phyloP scores from a whole-genome alignment of 2,113 vertebrate species.

The Anguilla rostrata region DNA sequence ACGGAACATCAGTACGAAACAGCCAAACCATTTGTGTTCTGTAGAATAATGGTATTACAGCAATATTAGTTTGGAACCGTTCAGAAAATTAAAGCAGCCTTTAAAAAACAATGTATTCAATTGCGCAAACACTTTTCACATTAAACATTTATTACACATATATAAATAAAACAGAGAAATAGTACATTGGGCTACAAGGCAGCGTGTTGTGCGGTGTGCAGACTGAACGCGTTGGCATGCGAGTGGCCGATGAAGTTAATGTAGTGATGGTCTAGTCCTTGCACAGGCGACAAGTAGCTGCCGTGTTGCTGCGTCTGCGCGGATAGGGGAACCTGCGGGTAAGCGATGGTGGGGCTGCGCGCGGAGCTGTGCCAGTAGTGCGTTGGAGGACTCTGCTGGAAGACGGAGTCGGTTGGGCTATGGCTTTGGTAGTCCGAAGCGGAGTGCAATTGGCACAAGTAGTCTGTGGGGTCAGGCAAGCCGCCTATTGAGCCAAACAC shows the following conservation, averaged over 20 bases:
- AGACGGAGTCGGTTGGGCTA: slow-evolving; percentile 74
- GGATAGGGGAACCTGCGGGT: slow-evolving; percentile 71
- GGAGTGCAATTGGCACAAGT: slow-evolving; percentile 78
- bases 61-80: not conserved
- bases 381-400: slow-evolving; percentile 75
- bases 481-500: slow-evolving; percentile 73
- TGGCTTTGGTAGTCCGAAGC: slow-evolving; percentile 78
- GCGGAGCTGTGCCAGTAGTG: slow-evolving; percentile 81
- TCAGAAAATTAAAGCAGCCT: slow-evolving; percentile 13
- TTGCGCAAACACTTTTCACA: slow-evolving; percentile 54
- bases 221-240: slow-evolving; percentile 80
- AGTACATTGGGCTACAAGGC: slow-evolving; percentile 71
- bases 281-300: slow-evolving; percentile 81
- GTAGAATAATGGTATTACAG: not conserved
- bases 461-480: slow-evolving; percentile 77
- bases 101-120: slow-evolving; percentile 55
- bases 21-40: not conserved
- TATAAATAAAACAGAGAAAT: slow-evolving; percentile 61
- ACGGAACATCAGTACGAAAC: not conserved
- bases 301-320: slow-evolving; percentile 80
- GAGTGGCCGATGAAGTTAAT: slow-evolving; percentile 88
- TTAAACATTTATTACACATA: slow-evolving; percentile 35
- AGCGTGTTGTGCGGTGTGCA: slow-evolving; percentile 83
- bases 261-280: slow-evolving; percentile 89
- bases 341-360: slow-evolving; percentile 76